Evolutionary conservation across 2,888 invertebrate species (phyloP).

Genomic region (Drosophila infuscata): DNA sequence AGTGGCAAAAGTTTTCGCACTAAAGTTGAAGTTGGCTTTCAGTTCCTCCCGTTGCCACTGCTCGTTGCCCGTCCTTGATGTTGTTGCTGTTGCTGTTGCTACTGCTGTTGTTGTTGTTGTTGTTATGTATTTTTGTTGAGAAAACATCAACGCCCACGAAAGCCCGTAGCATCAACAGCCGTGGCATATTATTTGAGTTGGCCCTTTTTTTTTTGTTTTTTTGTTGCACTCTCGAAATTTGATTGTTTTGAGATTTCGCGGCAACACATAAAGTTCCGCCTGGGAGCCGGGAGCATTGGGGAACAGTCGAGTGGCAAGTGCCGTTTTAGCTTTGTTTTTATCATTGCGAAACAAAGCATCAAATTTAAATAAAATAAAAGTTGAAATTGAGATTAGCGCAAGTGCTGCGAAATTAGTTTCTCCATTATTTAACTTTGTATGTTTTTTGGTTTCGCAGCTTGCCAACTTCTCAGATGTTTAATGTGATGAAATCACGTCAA

Average conservation of each 20-base stretch:
- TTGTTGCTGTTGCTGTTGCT: conserved; percentile 5
- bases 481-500: background rate
- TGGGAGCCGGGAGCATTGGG: conserved; percentile 22
- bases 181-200: conserved; percentile 69
- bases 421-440: conserved; percentile 53
- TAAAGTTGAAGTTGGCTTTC: conserved; percentile 75
- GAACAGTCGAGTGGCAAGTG: conserved; percentile 13
- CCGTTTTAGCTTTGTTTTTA: conserved; percentile 51
- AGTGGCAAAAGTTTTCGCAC: conserved; percentile 80
- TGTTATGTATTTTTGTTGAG: conserved; percentile 67
- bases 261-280: conserved; percentile 71
- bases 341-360: conserved; percentile 63
- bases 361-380: conserved; percentile 77
- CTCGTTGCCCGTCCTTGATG: conserved; percentile 3
- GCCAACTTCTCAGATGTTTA: background rate
- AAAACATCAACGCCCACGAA: conserved; percentile 77
- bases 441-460: conserved; percentile 25
- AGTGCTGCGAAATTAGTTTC: conserved; percentile 72
- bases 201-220: conserved; percentile 44
- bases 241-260: conserved; percentile 78
- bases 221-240: conserved; percentile 66
- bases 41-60: conserved; percentile 27
- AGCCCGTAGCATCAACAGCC: conserved; percentile 47
- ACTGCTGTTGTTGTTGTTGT: conserved; percentile 29
- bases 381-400: conserved; percentile 73